Evolutionary conservation across 2,797 vertebrate genomes (phyloP).

Genomic region (Gobio occitaniae): DNA sequence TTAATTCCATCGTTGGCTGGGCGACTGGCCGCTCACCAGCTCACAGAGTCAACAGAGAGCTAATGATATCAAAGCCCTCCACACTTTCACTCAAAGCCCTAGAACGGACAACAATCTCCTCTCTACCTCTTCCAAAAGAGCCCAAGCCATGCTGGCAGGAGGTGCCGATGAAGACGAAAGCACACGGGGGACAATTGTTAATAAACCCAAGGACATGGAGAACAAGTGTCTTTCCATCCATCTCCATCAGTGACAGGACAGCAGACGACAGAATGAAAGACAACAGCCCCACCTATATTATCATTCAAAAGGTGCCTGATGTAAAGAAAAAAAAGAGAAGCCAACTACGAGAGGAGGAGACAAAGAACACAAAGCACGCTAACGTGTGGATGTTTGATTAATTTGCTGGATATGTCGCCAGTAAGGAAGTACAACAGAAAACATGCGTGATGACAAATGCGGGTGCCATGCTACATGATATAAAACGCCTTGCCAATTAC

Average conservation of each 20-base stretch:
- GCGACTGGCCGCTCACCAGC: constrained; percentile 56
- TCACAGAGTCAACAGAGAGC: constrained; percentile 64
- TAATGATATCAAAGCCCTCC: constrained; percentile 70
- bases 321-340: constrained; percentile 46
- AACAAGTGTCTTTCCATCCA: constrained; percentile 63
- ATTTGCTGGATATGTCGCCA: constrained; percentile 45
- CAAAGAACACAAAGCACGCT: constrained; percentile 45
- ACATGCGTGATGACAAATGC: constrained; percentile 58
- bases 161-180: constrained; percentile 58
- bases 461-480: constrained; percentile 49
- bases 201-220: constrained; percentile 63
- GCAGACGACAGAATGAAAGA: constrained; percentile 60
- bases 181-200: constrained; percentile 60
- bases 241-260: constrained; percentile 59
- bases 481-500: constrained; percentile 62
- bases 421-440: constrained; percentile 52
- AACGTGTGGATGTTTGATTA: constrained; percentile 54
- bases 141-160: constrained; percentile 59
- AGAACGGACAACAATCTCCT: constrained; percentile 43
- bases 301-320: constrained; percentile 53
- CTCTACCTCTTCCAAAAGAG: constrained; percentile 41
- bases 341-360: constrained; percentile 44
- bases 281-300: constrained; percentile 57
- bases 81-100: constrained; percentile 55
- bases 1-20: constrained; percentile 73